Evolutionary conservation across 1,140 invertebrate species (phyloP).

Genomic region (Stegodyphus dumicola): DNA sequence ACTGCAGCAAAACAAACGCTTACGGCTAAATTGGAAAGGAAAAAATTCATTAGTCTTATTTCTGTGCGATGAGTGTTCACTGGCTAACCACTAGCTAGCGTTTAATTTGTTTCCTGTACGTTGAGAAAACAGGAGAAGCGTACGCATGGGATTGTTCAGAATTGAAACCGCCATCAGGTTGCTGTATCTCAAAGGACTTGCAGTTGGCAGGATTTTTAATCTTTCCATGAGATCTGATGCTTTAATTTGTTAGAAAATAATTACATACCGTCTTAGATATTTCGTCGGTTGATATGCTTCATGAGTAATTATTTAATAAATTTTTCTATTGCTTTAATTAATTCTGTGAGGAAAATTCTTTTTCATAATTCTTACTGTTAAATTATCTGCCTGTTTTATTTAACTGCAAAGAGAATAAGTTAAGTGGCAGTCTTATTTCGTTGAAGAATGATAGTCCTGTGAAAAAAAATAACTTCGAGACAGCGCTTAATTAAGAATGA

Average conservation of each 20-base stretch:
- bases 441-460: too few species aligned
- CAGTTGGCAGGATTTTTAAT: constrained; percentile 58
- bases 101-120: constrained; percentile 51
- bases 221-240: constrained; percentile 46
- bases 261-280: neutral
- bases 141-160: constrained; percentile 9
- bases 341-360: too few species aligned
- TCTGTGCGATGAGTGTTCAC: constrained; percentile 14
- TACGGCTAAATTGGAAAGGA: constrained; percentile 50
- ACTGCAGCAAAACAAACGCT: constrained; percentile 38
- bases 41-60: constrained; percentile 59
- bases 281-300: too few species aligned
- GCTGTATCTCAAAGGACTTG: constrained; percentile 11
- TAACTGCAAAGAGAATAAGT: too few species aligned
- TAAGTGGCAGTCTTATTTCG: too few species aligned
- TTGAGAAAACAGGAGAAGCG: neutral
- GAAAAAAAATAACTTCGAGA: too few species aligned
- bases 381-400: too few species aligned
- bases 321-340: too few species aligned
- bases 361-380: too few species aligned
- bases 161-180: constrained; percentile 34
- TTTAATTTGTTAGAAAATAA: constrained; percentile 51
- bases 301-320: too few species aligned
- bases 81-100: constrained; percentile 9
- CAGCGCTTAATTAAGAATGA: too few species aligned